Base-by-base conservation (phyloP, 2,888 invertebrate genomes). In the Cremastinae sp. region DNA sequence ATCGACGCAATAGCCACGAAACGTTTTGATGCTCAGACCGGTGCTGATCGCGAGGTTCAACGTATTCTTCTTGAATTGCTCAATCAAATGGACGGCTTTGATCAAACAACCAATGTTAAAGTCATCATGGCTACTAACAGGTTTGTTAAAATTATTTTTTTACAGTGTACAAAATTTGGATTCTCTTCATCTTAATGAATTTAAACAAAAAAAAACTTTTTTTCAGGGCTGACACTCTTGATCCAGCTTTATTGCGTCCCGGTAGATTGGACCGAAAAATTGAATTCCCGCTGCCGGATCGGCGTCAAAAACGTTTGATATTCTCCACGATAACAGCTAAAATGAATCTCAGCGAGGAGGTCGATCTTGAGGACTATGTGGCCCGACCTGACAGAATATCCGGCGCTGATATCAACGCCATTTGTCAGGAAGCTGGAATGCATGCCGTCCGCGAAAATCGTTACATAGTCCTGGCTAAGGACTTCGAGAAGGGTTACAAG, bases 361-460 rank as follows among this genome's bases (percentile, higher is more conserved):
- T 99, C 0, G 99, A 99, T 90, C 91, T 99, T 64, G 99, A 99
- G 89, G 99, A 99, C 91, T 99, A 97, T 90, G 98, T 99, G 0
- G 98, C 99, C 9, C 93, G 99, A 14, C 99, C 99, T 1, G 99
- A 99, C 90, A 96, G 97, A 90, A 98, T 99, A 84, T 98, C 98
- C 56, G 99, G 99, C 20, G 99, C 99, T 18, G 99, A 99, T 87
- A 99, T 99, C 85, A 99, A 99, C 90, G 98, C 99, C 64, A 99
- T 99, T 87, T 99, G 99, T 89, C 99, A 99, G 90, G 99, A 99
- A 93, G 99, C 99, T 75, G 99, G 99, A 82, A 99, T 99, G 99
- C 99, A 99, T 89, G 99, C 99, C 1, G 99, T 99, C 0, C 92
- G 99, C 72, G 99, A 99, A 90, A 99, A 99, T 92, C 95, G 99